Evolutionary conservation across 2,113 vertebrate species (phyloP).

Genomic region (Pantherophis guttatus): DNA sequence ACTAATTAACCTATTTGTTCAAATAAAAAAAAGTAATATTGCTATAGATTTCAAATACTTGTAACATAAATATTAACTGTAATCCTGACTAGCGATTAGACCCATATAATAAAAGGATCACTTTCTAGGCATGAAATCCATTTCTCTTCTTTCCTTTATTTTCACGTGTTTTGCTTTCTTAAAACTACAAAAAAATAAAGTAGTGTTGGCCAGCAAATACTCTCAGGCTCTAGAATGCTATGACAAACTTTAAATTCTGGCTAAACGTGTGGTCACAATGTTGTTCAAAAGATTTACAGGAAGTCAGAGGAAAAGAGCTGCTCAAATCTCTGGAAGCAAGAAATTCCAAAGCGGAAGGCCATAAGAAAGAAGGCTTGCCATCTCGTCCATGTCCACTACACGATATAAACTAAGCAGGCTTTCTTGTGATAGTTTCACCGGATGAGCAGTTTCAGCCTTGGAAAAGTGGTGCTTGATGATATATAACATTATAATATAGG

Average conservation of each 20-base stretch:
- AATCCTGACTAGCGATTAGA: not conserved
- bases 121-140: not conserved
- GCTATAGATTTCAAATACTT: not conserved
- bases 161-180: not conserved
- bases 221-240: not conserved
- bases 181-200: not conserved
- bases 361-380: not conserved
- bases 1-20: slow-evolving; percentile 20
- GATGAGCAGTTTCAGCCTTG: not conserved
- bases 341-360: not conserved
- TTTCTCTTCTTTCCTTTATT: not conserved
- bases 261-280: not conserved
- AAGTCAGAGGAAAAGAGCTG: not conserved
- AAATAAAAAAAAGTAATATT: not conserved
- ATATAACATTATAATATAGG: not conserved
- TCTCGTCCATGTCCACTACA: not conserved
- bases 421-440: not conserved
- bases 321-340: not conserved
- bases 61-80: not conserved
- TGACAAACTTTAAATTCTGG: not conserved
- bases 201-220: not conserved
- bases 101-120: too few species aligned
- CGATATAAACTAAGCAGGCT: not conserved
- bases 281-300: not conserved
- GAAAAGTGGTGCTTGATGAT: not conserved